These are phyloP conservation scores for Phoebastria nigripes DNA, from an alignment of 2,797 vertebrate species.

Conservation along the genomic window DNA sequence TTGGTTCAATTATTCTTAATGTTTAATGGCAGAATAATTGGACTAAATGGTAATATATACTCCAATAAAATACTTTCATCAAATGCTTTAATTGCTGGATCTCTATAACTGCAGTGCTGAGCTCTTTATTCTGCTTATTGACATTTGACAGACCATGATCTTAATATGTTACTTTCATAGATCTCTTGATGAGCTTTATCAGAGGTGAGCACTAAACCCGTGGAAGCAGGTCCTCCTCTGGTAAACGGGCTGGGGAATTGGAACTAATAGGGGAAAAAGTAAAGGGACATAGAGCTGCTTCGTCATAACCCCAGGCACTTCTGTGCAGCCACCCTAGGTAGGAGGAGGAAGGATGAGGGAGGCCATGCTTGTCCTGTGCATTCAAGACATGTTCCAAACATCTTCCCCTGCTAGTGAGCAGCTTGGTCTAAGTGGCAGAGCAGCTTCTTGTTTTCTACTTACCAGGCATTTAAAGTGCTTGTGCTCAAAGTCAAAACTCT, in stretches of 20 bases:
- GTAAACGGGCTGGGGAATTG: background rate
- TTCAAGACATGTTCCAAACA: background rate
- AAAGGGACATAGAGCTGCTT: background rate
- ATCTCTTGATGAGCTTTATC: background rate
- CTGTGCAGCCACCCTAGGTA: background rate
- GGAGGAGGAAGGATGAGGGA: background rate
- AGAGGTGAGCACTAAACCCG: background rate
- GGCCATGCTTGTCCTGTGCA: background rate
- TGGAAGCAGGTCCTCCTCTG: background rate
- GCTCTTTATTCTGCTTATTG: slow-evolving; percentile 47
- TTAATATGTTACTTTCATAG: slow-evolving; percentile 3
- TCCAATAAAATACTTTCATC: slow-evolving; percentile 56
- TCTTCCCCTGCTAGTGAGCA: background rate
- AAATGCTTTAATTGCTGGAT: slow-evolving; percentile 60
- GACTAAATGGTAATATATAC: slow-evolving; percentile 58
- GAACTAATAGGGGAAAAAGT: background rate
- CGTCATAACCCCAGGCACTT: background rate
- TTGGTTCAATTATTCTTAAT: slow-evolving; percentile 67
- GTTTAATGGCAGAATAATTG: slow-evolving; percentile 68
- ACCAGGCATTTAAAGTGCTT: accelerated
- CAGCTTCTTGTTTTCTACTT: background rate
- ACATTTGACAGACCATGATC: slow-evolving; percentile 47
- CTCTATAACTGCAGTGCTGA: background rate
- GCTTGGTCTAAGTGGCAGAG: background rate
- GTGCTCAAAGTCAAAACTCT: background rate